A percentile compares a stretch with the other conserved stretches of the same genome.
These are phyloP conservation scores for Spinus pinus DNA, from an alignment of 2,797 vertebrate species.

Conservation along the genomic window DNA sequence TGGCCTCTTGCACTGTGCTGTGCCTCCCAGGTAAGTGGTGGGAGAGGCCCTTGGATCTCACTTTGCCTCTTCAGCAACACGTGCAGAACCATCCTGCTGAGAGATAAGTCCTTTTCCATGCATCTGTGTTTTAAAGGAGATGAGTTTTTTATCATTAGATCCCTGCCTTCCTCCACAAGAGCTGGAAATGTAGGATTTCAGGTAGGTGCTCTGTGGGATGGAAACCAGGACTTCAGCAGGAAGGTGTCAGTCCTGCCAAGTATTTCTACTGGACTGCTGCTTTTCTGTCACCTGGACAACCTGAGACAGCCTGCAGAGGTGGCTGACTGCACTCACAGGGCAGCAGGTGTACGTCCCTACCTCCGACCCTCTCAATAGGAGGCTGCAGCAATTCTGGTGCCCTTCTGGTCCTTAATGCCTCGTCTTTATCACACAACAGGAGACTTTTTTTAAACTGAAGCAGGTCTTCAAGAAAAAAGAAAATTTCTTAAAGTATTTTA, in stretches of 20 bases:
- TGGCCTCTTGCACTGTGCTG: not conserved
- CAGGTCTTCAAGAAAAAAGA: not conserved
- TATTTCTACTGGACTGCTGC: not conserved
- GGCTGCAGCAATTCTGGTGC: not conserved
- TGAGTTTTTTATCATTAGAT: not conserved
- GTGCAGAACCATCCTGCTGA: not conserved
- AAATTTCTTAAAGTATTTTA: not conserved
- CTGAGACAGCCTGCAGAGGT: not conserved
- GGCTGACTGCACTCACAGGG: not conserved
- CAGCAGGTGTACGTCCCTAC: not conserved
- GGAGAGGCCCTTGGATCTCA: not conserved
- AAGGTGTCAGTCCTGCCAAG: not conserved
- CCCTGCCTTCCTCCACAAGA: not conserved
- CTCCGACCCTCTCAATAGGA: not conserved
- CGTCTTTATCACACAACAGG: not conserved
- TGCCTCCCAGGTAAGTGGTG: not conserved
- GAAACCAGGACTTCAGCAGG: not conserved
- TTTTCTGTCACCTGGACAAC: fast-evolving
- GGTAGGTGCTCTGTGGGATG: not conserved
- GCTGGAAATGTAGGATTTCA: not conserved
- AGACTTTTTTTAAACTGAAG: not conserved
- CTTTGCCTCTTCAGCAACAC: not conserved
- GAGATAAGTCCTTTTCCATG: not conserved
- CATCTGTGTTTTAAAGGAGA: fast-evolving
- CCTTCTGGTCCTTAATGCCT: not conserved